These are phyloP conservation scores for Nomada lathburiana DNA, from an alignment of 2,888 invertebrate species.

Conservation along the genomic window DNA sequence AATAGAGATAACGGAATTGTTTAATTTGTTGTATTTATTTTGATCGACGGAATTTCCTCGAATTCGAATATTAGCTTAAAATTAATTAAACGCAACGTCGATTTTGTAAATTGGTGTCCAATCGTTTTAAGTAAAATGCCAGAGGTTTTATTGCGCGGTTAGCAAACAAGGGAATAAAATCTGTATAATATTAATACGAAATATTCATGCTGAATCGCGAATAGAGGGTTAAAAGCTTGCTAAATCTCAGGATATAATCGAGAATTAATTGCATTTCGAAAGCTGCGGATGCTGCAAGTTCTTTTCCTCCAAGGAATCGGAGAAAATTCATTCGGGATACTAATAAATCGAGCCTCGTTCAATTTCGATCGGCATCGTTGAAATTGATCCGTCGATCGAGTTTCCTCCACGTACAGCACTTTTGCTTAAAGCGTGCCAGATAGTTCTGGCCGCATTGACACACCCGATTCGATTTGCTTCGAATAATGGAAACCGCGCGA, in stretches of 20 bases:
- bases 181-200: too few species aligned
- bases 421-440: not conserved
- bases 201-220: not conserved
- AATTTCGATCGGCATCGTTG: slow-evolving; percentile 24
- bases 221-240: not conserved
- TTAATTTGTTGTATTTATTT: too few species aligned
- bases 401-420: not conserved
- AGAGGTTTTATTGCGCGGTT: too few species aligned
- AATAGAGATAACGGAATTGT: too few species aligned
- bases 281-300: slow-evolving; percentile 13
- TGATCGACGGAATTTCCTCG: too few species aligned
- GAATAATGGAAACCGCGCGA: not conserved
- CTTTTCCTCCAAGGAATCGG: slow-evolving; percentile 15
- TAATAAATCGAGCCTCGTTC: slow-evolving; percentile 31
- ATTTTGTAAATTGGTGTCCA: too few species aligned
- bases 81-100: too few species aligned
- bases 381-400: slow-evolving; percentile 31
- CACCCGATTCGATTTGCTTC: not conserved
- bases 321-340: not conserved
- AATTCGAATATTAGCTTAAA: too few species aligned
- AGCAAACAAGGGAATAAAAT: too few species aligned
- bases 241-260: not conserved
- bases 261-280: slow-evolving; percentile 17
- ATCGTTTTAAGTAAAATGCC: too few species aligned
- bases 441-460: not conserved